Evolutionary conservation across 2,888 invertebrate species (phyloP).

Genomic region (Eupithecia subumbrata): DNA sequence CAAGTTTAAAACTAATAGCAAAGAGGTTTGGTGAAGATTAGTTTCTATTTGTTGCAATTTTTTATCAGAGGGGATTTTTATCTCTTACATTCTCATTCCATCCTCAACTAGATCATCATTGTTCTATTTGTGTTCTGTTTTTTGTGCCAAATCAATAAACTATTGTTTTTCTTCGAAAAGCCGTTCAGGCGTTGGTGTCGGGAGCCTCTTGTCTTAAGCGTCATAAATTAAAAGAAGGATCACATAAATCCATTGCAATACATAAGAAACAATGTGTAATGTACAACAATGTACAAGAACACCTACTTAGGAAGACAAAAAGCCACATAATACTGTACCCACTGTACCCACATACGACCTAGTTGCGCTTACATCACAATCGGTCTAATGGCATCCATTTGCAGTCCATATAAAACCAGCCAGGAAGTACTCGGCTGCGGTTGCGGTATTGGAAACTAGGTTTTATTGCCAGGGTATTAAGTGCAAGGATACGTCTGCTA

Average conservation of each 20-base stretch:
- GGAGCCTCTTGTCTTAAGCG: too few relatives aligned
- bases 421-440: conserved; percentile 37
- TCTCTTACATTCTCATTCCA: too few relatives aligned
- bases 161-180: too few relatives aligned
- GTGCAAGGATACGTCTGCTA: not conserved
- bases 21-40: not conserved
- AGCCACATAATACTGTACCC: conserved; percentile 11
- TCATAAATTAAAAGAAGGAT: too few relatives aligned
- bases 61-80: not conserved
- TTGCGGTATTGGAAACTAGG: conserved; percentile 23
- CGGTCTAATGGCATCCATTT: conserved; percentile 38
- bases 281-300: not conserved
- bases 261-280: not conserved
- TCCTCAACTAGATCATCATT: too few relatives aligned
- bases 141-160: too few relatives aligned
- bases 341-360: conserved; percentile 29
- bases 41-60: not conserved
- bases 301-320: conserved; percentile 13
- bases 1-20: too few relatives aligned
- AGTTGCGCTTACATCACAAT: conserved; percentile 38
- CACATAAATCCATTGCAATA: not conserved
- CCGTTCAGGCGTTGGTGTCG: too few relatives aligned
- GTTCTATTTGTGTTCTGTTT: too few relatives aligned
- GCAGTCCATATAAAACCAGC: conserved; percentile 37
- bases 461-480: conserved; percentile 21